A percentile compares a stretch with the other conserved stretches of the same genome.
These are phyloP conservation scores for Ylistrum balloti DNA, from an alignment of 1,140 invertebrate genomes.

Conservation along the genomic window DNA sequence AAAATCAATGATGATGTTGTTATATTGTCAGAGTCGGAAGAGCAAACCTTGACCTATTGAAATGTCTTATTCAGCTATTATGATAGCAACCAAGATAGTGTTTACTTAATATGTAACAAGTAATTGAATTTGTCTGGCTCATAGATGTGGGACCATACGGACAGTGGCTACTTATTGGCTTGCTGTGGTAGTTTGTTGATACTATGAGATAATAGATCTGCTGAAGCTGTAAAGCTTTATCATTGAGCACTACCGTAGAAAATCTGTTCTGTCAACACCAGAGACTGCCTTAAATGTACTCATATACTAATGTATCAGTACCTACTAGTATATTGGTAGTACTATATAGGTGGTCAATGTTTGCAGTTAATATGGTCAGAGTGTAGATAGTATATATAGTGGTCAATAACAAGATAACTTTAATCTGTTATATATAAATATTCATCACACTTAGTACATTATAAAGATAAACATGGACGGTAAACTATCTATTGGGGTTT, in stretches of 20 bases:
- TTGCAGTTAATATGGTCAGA: neutral
- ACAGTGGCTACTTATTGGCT: neutral
- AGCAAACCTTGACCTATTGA: neutral
- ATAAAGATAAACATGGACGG: neutral
- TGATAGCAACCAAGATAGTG: neutral
- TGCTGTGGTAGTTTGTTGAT: neutral
- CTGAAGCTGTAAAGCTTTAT: neutral
- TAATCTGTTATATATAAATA: neutral
- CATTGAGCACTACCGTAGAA: neutral
- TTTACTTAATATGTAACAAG: constrained; percentile 8
- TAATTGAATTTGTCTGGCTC: constrained; percentile 28
- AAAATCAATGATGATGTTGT: no score
- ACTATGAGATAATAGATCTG: neutral
- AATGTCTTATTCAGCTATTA: neutral
- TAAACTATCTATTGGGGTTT: no score
- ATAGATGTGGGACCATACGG: neutral
- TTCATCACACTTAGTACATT: constrained; percentile 1
- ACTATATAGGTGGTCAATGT: neutral
- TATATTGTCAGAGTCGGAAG: no score
- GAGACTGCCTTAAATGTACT: neutral
- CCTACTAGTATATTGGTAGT: neutral
- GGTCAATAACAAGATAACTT: neutral
- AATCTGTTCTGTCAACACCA: neutral
- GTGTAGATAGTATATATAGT: neutral
- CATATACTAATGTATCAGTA: neutral